Evolutionary conservation across 2,888 invertebrate genomes (phyloP).

Genomic region (Carterocephalus palaemon): DNA sequence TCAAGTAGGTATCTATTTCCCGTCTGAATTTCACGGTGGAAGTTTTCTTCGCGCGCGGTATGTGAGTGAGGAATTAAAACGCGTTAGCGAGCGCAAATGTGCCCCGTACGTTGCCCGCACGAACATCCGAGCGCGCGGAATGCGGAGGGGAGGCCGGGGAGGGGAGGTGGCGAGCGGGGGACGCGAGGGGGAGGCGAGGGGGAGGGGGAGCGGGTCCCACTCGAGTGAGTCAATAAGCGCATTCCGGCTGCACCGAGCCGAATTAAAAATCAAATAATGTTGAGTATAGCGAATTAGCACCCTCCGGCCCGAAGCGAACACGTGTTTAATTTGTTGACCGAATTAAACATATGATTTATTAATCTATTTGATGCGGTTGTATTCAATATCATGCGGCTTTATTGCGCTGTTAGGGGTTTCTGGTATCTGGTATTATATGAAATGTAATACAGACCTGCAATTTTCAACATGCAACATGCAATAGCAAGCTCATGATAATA

Average conservation of each 20-base stretch:
- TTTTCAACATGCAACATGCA: not conserved
- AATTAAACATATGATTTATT: slow-evolving; percentile 21
- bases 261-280: slow-evolving; percentile 78
- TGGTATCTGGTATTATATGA: not conserved
- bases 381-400: not conserved
- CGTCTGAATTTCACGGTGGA: slow-evolving; percentile 23
- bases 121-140: slow-evolving; percentile 6
- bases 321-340: slow-evolving; percentile 34
- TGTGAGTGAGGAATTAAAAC: slow-evolving; percentile 20
- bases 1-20: slow-evolving; percentile 20
- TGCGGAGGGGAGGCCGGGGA: too few species aligned
- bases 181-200: slow-evolving; percentile 12
- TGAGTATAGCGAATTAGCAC: slow-evolving; percentile 62
- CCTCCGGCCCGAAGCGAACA: slow-evolving; percentile 21
- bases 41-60: slow-evolving; percentile 19
- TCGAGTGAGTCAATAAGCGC: slow-evolving; percentile 63
- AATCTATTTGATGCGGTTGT: slow-evolving; percentile 2
- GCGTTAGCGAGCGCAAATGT: slow-evolving; percentile 20
- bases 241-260: slow-evolving; percentile 61
- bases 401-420: not conserved
- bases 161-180: slow-evolving; percentile 7
- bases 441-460: not conserved
- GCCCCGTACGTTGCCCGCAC: slow-evolving; percentile 19
- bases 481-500: too few species aligned
- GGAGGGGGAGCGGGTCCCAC: slow-evolving; percentile 28